Base-by-base conservation (phyloP, 2,888 invertebrate genomes). In the Apotomis turbidana region DNA sequence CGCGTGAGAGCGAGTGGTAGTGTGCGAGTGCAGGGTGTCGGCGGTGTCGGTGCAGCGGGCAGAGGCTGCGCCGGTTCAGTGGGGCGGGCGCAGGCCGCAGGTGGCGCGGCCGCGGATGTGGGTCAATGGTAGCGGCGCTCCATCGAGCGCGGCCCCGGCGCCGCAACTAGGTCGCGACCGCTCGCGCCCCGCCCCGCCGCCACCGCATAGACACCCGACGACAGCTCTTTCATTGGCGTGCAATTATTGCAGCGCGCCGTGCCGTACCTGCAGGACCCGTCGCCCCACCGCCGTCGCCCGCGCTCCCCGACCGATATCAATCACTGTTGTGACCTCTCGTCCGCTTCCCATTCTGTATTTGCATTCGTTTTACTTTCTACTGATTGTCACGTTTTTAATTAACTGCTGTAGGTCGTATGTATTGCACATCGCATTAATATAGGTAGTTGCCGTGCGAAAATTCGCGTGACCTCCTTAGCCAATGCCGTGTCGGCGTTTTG, bases 61-160 rank as follows among this genome's bases (percentile, higher is more conserved):
- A 81, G 81, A 82, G 64, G 63, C 9, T 9, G 49, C 49, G 67
- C 13, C 64, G 54, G 75, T 59, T 72, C 71, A 71, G 70, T 44
- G 72, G 49, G 5, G 6, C 41, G 49, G 78, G 80, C 76, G 81
- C 81, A 82, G 64, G 63, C 9, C 49, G 49, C 49, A 49, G 49
- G 49, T 49, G 49, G 49, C 49, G 49, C 44, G 46, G 76, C 74
- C 57, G 73, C 60, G 63, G 63, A 83, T 76, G 78, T 83, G 77
- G 82, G 83, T 83, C 82, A 83, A 80, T 82, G 82, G 81, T 81
- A 88, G 85, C 85, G 78, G 81, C 79, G 79, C 74, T 73, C 68
- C 71, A 76, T 75, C 75, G 78, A 75, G 77, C 76, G 76, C 76
- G 76, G 73, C 69, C 69, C 62, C 60, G 59, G 44, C 75, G 76